Conservation (phyloP, 2,113 vertebrate genomes). For the Cavia porcellus region DNA sequence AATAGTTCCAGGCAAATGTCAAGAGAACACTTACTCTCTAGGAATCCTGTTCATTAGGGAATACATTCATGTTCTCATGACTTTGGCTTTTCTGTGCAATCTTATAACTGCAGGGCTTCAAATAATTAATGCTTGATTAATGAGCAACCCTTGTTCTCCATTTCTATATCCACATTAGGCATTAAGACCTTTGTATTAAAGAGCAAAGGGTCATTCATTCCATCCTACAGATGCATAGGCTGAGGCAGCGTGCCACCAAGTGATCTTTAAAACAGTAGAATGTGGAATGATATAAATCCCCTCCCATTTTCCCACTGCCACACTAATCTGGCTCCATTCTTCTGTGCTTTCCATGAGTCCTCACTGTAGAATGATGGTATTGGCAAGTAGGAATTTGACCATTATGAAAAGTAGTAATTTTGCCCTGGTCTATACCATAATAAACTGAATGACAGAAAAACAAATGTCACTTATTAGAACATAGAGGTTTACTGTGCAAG, state of each 20-base stretch:
- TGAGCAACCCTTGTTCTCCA: neutral
- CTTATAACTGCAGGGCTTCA: conserved; percentile 12
- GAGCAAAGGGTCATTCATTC: conserved; percentile 19
- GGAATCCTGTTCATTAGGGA: conserved; percentile 42
- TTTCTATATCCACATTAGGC: conserved; percentile 3
- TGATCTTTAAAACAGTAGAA: conserved; percentile 10
- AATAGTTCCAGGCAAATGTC: neutral
- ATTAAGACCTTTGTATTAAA: neutral
- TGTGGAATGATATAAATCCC: neutral
- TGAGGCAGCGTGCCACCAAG: neutral
- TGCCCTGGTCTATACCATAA: conserved; percentile 72
- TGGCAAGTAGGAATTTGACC: conserved; percentile 59
- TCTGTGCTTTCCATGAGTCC: neutral
- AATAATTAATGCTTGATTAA: conserved; percentile 59
- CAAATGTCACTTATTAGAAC: conserved; percentile 89
- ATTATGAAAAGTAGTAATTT: conserved; percentile 76
- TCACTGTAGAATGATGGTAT: conserved; percentile 46
- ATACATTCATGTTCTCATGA: conserved; percentile 19
- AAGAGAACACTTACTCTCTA: neutral
- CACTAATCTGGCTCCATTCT: neutral
- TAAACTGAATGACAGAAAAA: conserved; percentile 87
- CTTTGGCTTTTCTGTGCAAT: conserved; percentile 38
- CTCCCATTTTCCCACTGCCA: neutral
- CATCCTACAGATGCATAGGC: neutral
- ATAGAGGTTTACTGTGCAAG: conserved; percentile 87